These are phyloP conservation scores for Phocides pigmalion DNA, from an alignment of 1,140 invertebrate genomes.

Conservation along the genomic window DNA sequence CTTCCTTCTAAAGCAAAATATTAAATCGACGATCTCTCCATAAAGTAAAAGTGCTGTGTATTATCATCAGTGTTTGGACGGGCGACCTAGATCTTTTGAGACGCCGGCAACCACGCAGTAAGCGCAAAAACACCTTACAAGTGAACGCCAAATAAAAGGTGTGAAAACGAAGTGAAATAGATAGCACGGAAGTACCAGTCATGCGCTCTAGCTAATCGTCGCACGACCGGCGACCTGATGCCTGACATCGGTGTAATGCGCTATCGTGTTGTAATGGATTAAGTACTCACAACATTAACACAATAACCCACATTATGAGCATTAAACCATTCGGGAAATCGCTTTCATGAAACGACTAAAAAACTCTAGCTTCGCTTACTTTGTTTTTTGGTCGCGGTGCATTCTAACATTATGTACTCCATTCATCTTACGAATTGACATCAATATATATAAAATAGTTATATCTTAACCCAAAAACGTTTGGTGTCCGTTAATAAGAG, in stretches of 20 bases:
- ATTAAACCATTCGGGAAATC: constrained; percentile 63
- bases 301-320: constrained; percentile 66
- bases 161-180: constrained; percentile 66
- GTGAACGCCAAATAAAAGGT: constrained; percentile 65
- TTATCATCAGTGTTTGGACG: constrained; percentile 63
- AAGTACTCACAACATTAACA: constrained; percentile 65
- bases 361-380: constrained; percentile 44
- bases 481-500: no score
- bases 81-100: constrained; percentile 71
- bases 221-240: constrained; percentile 23
- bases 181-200: constrained; percentile 32
- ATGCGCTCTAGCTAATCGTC: constrained; percentile 12
- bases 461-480: no score
- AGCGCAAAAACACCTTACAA: constrained; percentile 64
- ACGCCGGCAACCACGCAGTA: constrained; percentile 46
- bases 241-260: constrained; percentile 37
- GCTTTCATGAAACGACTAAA: constrained; percentile 45
- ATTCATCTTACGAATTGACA: constrained; percentile 4
- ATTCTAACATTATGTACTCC: constrained; percentile 10
- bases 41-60: constrained; percentile 77
- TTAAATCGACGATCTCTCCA: constrained; percentile 64
- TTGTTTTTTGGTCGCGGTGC: constrained; percentile 11
- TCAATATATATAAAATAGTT: not conserved
- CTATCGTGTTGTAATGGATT: constrained; percentile 56
- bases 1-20: constrained; percentile 54